A percentile compares a stretch with the other conserved stretches of the same genome.
Evolutionary conservation across 1,140 invertebrate genomes (phyloP).

Genomic region (Dryas iulia): DNA sequence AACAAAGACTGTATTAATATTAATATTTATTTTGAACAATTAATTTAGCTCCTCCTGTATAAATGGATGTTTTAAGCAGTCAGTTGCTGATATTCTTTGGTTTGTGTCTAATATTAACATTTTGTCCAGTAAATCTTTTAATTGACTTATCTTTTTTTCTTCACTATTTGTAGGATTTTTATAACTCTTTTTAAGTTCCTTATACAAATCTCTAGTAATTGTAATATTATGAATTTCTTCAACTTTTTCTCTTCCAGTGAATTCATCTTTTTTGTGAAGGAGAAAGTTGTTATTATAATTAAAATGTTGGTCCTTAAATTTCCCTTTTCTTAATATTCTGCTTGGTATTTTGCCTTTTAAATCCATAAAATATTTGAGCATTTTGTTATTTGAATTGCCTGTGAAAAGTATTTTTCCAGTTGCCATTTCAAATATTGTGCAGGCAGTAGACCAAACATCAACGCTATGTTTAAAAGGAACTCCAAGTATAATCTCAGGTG

Average conservation of each 20-base stretch:
- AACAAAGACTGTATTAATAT: neutral
- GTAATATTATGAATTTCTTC: constrained; percentile 94
- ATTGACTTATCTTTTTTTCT: constrained; percentile 91
- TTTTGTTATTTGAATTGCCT: constrained; percentile 99
- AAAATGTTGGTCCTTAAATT: constrained; percentile 98
- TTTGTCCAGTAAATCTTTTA: constrained; percentile 96
- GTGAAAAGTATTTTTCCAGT: constrained; percentile 99
- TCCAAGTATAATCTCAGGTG: constrained; percentile 99
- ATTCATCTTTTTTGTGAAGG: constrained; percentile 97
- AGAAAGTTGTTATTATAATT: constrained; percentile 97
- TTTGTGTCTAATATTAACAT: constrained; percentile 94
- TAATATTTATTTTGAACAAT: constrained; percentile 38
- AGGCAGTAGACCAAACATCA: constrained; percentile 98
- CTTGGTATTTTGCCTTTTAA: constrained; percentile 97
- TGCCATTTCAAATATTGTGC: constrained; percentile 99
- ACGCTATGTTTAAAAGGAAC: constrained; percentile 97
- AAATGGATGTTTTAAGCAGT: constrained; percentile 97
- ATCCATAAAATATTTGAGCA: constrained; percentile 99
- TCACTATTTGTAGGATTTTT: constrained; percentile 93
- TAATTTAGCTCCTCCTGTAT: constrained; percentile 92
- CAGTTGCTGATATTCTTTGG: constrained; percentile 94
- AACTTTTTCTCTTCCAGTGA: constrained; percentile 97
- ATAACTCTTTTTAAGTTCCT: constrained; percentile 90
- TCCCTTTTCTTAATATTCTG: constrained; percentile 95
- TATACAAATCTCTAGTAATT: constrained; percentile 89